Conservation (phyloP, 1,140 invertebrate species). For the Propsilocerus akamusi region DNA sequence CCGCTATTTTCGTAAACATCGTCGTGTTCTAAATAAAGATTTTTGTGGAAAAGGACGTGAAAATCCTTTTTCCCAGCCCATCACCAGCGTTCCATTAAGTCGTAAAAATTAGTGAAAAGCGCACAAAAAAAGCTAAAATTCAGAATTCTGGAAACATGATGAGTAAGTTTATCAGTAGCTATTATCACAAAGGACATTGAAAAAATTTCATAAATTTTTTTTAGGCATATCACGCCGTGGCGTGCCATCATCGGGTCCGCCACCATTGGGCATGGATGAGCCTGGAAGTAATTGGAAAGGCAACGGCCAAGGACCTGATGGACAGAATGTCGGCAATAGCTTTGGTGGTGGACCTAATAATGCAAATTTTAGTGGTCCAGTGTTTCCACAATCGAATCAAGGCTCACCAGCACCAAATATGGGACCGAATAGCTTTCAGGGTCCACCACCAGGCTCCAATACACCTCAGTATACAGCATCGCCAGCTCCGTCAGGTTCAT, state of each 20-base stretch:
- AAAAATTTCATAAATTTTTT: not conserved
- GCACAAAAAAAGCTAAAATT: conserved; percentile 3
- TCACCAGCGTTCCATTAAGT: not conserved
- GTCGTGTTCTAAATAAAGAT: not conserved
- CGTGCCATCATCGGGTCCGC: not conserved
- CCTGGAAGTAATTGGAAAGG: not conserved
- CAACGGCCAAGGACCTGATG: not conserved
- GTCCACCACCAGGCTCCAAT: conserved; percentile 45
- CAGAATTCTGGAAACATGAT: conserved; percentile 1
- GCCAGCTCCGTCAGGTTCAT: conserved; percentile 53
- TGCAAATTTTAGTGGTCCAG: conserved; percentile 16
- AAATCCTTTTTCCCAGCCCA: not conserved
- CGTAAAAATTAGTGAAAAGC: conserved; percentile 1
- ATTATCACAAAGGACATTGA: not conserved
- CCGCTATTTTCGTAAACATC: not conserved
- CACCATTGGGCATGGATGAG: not conserved
- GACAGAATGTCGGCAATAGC: not conserved
- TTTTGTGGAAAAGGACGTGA: not conserved
- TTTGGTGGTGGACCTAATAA: conserved; percentile 10
- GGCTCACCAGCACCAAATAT: conserved; percentile 40
- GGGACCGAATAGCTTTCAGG: conserved; percentile 43
- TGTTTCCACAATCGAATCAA: conserved; percentile 24
- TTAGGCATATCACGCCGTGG: not conserved
- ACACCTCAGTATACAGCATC: conserved; percentile 57
- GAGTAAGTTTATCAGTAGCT: too few species aligned